Evolutionary conservation across 2,113 vertebrate genomes (phyloP).

Genomic region (Megaptera novaeangliae): DNA sequence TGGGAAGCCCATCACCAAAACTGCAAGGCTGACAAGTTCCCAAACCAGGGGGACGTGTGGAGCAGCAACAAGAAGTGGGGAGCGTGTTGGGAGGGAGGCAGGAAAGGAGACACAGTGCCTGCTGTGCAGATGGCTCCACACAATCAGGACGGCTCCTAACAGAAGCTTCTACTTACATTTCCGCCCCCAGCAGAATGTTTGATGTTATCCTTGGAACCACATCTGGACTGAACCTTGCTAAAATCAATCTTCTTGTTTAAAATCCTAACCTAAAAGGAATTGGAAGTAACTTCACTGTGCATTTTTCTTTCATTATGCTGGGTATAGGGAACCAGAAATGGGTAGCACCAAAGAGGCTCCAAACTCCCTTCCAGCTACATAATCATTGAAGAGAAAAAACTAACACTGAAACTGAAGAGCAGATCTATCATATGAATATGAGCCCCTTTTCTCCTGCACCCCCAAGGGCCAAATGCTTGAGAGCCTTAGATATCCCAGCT

Average conservation of each 20-base stretch:
- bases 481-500: background rate
- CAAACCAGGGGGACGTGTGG: constrained; percentile 25
- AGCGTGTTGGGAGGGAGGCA: constrained; percentile 6
- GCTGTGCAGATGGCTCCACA: constrained; percentile 55
- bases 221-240: constrained; percentile 90
- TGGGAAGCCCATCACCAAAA: constrained; percentile 41
- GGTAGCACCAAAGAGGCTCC: background rate
- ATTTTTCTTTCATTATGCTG: constrained; percentile 25
- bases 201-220: constrained; percentile 96
- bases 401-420: background rate
- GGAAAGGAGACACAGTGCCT: constrained; percentile 47
- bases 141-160: constrained; percentile 56
- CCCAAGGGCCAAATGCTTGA: background rate
- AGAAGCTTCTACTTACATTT: constrained; percentile 89
- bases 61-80: constrained; percentile 44
- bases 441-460: background rate
- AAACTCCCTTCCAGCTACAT: background rate
- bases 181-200: constrained; percentile 89
- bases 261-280: constrained; percentile 95
- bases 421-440: background rate
- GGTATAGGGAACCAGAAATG: background rate
- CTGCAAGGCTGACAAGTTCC: constrained; percentile 49
- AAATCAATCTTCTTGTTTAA: constrained; percentile 96
- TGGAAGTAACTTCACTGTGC: constrained; percentile 78
- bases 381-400: background rate